Conservation (phyloP, 2,113 vertebrate species). For the Helogale parvula region DNA sequence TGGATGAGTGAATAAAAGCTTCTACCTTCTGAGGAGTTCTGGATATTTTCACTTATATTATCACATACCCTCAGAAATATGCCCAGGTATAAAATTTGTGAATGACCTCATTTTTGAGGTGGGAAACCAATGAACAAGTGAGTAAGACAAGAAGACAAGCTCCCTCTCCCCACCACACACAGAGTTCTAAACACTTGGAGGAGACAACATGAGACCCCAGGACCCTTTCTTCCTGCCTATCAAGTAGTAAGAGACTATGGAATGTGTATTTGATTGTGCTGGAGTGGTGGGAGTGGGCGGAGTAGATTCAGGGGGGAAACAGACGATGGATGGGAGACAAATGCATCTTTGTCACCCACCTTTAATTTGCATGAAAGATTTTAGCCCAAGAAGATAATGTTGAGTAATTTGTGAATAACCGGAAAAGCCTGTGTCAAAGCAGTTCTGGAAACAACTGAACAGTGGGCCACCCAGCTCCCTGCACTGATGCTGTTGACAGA, state of each 20-base stretch:
- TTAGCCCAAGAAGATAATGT: background rate
- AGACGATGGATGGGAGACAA: background rate
- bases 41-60: background rate
- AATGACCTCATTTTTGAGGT: background rate
- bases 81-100: background rate
- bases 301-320: background rate
- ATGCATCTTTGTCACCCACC: background rate
- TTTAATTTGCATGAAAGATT: background rate
- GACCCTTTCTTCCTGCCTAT: background rate
- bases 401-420: background rate
- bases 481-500: background rate
- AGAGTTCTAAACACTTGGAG: background rate
- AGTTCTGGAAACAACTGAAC: background rate
- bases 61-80: background rate
- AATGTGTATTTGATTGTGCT: background rate
- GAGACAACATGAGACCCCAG: background rate
- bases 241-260: background rate
- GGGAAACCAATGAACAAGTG: background rate
- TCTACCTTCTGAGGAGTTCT: background rate
- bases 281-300: too few species aligned
- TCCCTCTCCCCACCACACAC: background rate
- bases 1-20: background rate
- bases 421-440: background rate
- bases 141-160: background rate
- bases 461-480: background rate